Base-by-base conservation (phyloP, 2,113 vertebrate genomes). In the Abramis brama region DNA sequence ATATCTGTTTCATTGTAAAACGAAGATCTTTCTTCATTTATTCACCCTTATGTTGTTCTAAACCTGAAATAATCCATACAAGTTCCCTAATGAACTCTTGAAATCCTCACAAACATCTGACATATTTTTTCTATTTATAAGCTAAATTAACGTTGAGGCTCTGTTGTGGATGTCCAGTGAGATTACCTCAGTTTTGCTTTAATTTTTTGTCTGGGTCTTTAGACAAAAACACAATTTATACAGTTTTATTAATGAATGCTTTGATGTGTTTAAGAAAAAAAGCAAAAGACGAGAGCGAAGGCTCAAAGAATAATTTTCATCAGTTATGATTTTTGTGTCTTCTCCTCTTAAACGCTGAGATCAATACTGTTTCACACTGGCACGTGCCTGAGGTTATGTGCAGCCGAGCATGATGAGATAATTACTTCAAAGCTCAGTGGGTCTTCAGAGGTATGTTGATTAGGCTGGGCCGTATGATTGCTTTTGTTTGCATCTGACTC, bases 391-490 rank as follows among this genome's bases (percentile, higher is more conserved):
- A 59, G 86, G 88, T 81, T 81, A 81, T 60, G 76, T 83, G 83
- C 80, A 87, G 66, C n/a, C 11, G 21, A 83, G 57, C 70, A 39
- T 86, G 81, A 86, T 55, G 19, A 84, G 80, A 84, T 87, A 86
- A 88, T 86, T 84, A 83, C 33, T 84, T 78, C 83, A 86, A 80
- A 85, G 59, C 75, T 84, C 66, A 73, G 79, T 55, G 45, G 77
- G 43, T 89, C 81, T 85, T 89, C 73, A 78, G 74, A 88, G 84
- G 80, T 86, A 73, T 74, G 81, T 36, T 83, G 68, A 83, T 83
- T 73, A 43, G 52, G 33, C 55, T 25, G 27, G 36, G 78, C 33
- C 13, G 15, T 47, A 55, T 66, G 79, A 50, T 64, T 77, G 45
- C 79, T 83, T 81, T 86, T 86, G 85, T 82, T 75, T 82, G 25